phyloP scores from a whole-genome alignment of 2,113 vertebrate species.

The Pagrus major region DNA sequence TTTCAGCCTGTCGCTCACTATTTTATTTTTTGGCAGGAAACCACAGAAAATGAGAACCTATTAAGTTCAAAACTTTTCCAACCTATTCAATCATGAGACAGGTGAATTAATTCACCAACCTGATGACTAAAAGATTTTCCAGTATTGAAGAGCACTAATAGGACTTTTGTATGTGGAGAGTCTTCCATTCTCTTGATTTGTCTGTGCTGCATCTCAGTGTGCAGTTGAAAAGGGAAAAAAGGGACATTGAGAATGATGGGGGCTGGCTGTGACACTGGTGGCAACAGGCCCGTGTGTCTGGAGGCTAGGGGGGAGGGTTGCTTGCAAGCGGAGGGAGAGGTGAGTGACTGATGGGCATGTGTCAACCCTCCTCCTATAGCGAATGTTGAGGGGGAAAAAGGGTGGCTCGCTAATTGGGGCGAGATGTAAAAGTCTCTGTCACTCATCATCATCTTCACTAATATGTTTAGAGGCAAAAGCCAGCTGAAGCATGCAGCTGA shows the following conservation, averaged over 20 bases:
- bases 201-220: slow-evolving; percentile 9
- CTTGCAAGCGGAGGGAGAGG: slow-evolving; percentile 23
- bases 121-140: not conserved
- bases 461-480: slow-evolving; percentile 76
- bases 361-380: slow-evolving; percentile 58
- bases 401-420: slow-evolving; percentile 76
- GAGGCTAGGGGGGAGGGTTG: slow-evolving; percentile 19
- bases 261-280: slow-evolving; percentile 69
- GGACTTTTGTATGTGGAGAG: slow-evolving; percentile 3
- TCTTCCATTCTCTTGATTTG: slow-evolving; percentile 11
- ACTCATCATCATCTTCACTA: slow-evolving; percentile 76
- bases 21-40: not conserved
- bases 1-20: not conserved
- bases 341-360: slow-evolving; percentile 73
- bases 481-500: slow-evolving; percentile 53
- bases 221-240: slow-evolving; percentile 19
- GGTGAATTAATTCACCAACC: not conserved
- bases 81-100: not conserved
- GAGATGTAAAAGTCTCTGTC: slow-evolving; percentile 76
- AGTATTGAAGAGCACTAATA: not conserved
- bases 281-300: slow-evolving; percentile 52
- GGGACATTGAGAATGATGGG: slow-evolving; percentile 39
- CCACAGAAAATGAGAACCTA: not conserved
- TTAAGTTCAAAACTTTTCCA: not conserved
- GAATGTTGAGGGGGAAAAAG: slow-evolving; percentile 52